Conservation (phyloP, 2,113 vertebrate species). For the Spea bombifrons region DNA sequence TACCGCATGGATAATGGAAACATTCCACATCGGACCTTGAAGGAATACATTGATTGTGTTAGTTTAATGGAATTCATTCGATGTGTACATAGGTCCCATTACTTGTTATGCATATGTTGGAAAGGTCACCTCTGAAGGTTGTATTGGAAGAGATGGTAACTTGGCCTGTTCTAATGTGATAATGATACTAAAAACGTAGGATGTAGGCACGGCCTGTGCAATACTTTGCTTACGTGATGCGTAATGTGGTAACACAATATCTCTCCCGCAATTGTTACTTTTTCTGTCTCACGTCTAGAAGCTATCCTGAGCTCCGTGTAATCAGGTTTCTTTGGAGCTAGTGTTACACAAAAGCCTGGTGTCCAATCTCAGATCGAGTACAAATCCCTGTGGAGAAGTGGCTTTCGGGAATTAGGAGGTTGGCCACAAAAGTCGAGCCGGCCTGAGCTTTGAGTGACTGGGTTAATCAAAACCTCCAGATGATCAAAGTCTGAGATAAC, state of each 20-base stretch:
- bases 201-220: too few relatives aligned
- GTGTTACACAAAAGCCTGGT: constrained; percentile 35
- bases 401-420: constrained; percentile 10
- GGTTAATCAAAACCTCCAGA: constrained; percentile 19
- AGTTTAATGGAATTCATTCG: too few relatives aligned
- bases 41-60: too few relatives aligned
- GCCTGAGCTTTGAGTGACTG: neutral
- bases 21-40: too few relatives aligned
- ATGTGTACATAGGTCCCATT: too few relatives aligned
- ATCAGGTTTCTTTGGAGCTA: constrained; percentile 24
- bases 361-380: constrained; percentile 34
- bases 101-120: too few relatives aligned
- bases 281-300: constrained; percentile 7
- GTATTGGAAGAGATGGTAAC: too few relatives aligned
- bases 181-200: too few relatives aligned
- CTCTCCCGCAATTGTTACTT: neutral
- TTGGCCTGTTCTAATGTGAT: too few relatives aligned
- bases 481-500: neutral
- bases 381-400: constrained; percentile 7
- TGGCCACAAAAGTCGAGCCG: neutral
- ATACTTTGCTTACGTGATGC: neutral
- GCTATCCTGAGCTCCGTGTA: constrained; percentile 28
- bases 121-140: too few relatives aligned
- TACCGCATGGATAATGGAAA: too few relatives aligned
- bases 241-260: neutral